Evolutionary conservation across 2,797 vertebrate genomes (phyloP).

Genomic region (Acipenser oxyrinchus): DNA sequence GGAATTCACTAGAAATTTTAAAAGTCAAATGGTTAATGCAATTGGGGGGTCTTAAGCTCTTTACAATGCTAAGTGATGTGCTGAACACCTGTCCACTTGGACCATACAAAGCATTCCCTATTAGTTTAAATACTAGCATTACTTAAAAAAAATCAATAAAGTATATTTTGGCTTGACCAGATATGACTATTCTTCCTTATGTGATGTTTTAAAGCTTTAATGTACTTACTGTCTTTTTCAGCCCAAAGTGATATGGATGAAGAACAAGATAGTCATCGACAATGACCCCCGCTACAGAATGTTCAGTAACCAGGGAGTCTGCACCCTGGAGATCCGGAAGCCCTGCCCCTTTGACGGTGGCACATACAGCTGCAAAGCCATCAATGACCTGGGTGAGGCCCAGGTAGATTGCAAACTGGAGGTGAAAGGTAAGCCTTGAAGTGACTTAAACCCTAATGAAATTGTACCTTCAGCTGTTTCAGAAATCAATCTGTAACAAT

Average conservation of each 20-base stretch:
- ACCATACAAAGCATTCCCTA: too few species aligned
- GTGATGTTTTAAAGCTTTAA: neutral
- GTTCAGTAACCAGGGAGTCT: conserved; percentile 96
- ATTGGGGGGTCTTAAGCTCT: too few species aligned
- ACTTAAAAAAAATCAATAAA: neutral
- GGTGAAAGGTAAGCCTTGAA: conserved; percentile 81
- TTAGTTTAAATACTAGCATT: too few species aligned
- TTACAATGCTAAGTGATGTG: too few species aligned
- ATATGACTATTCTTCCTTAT: neutral
- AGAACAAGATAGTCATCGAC: conserved; percentile 84
- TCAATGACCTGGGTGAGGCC: conserved; percentile 83
- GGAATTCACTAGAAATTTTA: too few species aligned
- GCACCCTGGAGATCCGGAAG: conserved; percentile 92
- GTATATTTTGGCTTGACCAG: neutral
- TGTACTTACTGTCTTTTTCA: conserved; percentile 37
- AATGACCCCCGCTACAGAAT: conserved; percentile 92
- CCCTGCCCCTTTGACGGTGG: conserved; percentile 90
- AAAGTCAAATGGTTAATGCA: too few species aligned
- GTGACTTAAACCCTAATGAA: too few species aligned
- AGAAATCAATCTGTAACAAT: too few species aligned
- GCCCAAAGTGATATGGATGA: conserved; percentile 97
- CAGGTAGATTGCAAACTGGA: conserved; percentile 95
- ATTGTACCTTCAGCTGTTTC: too few species aligned
- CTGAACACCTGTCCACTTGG: too few species aligned
- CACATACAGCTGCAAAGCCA: conserved; percentile 80